phyloP scores from a whole-genome alignment of 2,888 invertebrate species.

The Parochlus steinenii region DNA sequence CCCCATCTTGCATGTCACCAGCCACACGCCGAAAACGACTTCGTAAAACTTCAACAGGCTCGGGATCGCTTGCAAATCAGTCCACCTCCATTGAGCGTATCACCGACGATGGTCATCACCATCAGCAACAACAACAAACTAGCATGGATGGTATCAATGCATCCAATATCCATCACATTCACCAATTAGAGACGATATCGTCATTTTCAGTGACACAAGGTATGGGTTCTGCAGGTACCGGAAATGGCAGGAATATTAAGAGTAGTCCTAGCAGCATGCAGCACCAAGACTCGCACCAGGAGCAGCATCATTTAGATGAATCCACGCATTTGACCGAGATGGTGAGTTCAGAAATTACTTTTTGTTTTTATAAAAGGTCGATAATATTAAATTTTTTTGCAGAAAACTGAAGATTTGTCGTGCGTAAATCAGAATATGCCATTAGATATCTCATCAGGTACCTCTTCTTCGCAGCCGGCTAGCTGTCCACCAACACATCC shows the following conservation, averaged over 20 bases:
- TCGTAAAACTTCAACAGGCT: constrained; percentile 47
- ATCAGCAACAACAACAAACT: constrained; percentile 28
- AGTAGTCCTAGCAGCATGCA: constrained; percentile 13
- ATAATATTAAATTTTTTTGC: constrained; percentile 1
- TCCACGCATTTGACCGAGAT: constrained; percentile 12
- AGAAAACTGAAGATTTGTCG: constrained; percentile 30
- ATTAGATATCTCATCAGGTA: constrained; percentile 28
- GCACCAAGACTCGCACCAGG: constrained; percentile 12
- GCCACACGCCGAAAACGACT: constrained; percentile 41
- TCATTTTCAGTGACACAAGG: constrained; percentile 14
- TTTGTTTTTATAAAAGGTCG: not conserved
- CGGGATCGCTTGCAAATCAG: constrained; percentile 22
- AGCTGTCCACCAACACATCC: constrained; percentile 21
- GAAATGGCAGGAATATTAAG: constrained; percentile 12
- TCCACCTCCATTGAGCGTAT: constrained; percentile 35
- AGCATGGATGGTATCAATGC: constrained; percentile 33
- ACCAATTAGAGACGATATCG: constrained; percentile 15
- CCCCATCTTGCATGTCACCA: constrained; percentile 43
- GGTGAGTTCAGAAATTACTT: constrained; percentile 1
- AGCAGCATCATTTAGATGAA: too few species aligned
- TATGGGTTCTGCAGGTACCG: constrained; percentile 3
- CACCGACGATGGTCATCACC: constrained; percentile 31
- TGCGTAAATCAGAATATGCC: constrained; percentile 30
- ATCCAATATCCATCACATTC: constrained; percentile 29
- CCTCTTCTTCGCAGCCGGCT: constrained; percentile 20